Base-by-base conservation (phyloP, 2,888 invertebrate species). In the Crossocerus cetratus region DNA sequence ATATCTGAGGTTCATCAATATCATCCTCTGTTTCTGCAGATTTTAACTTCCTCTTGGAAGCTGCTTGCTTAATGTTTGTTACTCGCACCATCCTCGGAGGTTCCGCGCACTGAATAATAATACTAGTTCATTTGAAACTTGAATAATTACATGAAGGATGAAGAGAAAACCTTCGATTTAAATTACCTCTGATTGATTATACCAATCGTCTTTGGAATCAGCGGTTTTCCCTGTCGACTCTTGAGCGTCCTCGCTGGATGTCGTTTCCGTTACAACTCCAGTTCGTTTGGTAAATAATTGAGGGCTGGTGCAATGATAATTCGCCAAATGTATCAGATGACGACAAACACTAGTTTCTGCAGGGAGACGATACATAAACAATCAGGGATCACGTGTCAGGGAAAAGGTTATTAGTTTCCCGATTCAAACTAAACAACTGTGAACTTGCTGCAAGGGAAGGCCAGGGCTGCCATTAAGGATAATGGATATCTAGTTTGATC, bases 221-320 rank as follows among this genome's bases (percentile, higher is more conserved):
- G 0, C 49, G 5, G 5, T 13, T 49, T n/a, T 57, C 11, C 2
- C 23, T n/a, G n/a, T n/a, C n/a, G 43, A 32, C 16, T 42, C 16
- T 42, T n/a, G 0, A 13, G 0, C 32, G 20, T 49, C 20, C 22
- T 22, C 16, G 21, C 4, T 5, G 8, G 58, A 20, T 16, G 11
- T 20, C 14, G 20, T 22, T 18, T 76, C 74, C 0, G 65, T 23
- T 45, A 13, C 5, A 55, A 63, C 20, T 20, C 70, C 67, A 4
- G 71, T 71, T 67, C 75, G 70, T 54, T 76, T 80, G 70, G 77
- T 80, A 18, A 55, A 54, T 66, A 56, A 63, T 61, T 16, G n/a
- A 2, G 14, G 21, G 56, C 21, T 42, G 3, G 45, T 13, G 1
- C 22, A 18, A 22, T 23, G 63, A 5, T 53, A 56, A 5, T 14